Conservation (phyloP, 2,797 vertebrate species). For the Mormyrops attenuatus region DNA sequence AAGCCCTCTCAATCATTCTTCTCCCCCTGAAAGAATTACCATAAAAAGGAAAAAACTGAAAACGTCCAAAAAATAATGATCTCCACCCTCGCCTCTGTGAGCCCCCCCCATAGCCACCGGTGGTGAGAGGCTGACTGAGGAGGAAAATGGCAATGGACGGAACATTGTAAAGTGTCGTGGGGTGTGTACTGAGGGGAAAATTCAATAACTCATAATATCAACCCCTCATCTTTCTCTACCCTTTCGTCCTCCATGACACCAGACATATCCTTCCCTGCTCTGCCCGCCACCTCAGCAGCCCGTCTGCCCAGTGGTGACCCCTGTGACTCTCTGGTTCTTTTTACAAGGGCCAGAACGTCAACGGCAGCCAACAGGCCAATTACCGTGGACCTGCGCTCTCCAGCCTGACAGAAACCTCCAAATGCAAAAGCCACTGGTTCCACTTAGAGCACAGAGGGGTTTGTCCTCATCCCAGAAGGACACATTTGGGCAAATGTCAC, state of each 20-base stretch:
- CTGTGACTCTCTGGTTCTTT: not conserved
- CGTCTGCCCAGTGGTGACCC: not conserved
- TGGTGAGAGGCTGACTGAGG: not conserved
- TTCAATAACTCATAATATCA: not conserved
- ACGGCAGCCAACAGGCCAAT: not conserved
- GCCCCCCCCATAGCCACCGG: not conserved
- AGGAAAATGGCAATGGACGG: not conserved
- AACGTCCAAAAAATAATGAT: slow-evolving; percentile 24
- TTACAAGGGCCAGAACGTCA: not conserved
- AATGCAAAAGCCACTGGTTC: not conserved
- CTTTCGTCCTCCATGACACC: not conserved
- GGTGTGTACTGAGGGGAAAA: not conserved
- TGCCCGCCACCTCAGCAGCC: not conserved
- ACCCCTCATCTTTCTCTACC: not conserved
- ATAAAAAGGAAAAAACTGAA: slow-evolving; percentile 25
- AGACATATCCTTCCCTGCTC: not conserved
- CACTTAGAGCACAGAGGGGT: too few species aligned
- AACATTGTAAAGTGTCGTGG: not conserved
- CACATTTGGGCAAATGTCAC: not conserved
- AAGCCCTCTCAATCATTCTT: slow-evolving; percentile 22
- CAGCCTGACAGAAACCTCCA: not conserved
- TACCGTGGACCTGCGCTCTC: not conserved
- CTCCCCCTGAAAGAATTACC: slow-evolving; percentile 24
- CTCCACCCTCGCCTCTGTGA: not conserved
- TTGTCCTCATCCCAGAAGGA: not conserved